These are phyloP conservation scores for Drosophila neocordata DNA, from an alignment of 1,140 invertebrate species.

Conservation along the genomic window DNA sequence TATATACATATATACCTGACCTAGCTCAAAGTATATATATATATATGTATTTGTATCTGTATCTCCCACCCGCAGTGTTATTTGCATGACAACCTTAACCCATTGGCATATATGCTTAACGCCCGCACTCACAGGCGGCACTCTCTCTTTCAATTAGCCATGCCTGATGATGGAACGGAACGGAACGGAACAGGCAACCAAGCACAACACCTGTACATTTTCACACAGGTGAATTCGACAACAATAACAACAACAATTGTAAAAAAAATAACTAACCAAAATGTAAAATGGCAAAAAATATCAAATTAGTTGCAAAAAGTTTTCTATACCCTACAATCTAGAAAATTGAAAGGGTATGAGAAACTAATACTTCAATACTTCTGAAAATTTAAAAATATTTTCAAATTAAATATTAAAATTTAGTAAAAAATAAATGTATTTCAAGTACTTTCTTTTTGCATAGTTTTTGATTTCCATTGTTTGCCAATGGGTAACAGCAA, in stretches of 20 bases:
- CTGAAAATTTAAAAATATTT: too few relatives aligned
- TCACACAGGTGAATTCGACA: slow-evolving; percentile 38
- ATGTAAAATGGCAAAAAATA: slow-evolving; percentile 60
- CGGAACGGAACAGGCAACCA: slow-evolving; percentile 1
- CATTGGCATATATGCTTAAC: slow-evolving; percentile 61
- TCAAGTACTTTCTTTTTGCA: too few relatives aligned
- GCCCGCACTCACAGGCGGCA: slow-evolving; percentile 13
- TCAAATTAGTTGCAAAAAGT: slow-evolving; percentile 56
- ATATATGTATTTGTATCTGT: not conserved
- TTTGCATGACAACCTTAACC: slow-evolving; percentile 75
- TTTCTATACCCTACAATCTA: not conserved
- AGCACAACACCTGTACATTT: slow-evolving; percentile 47
- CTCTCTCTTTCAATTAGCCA: slow-evolving; percentile 67
- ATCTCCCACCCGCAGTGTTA: slow-evolving; percentile 6
- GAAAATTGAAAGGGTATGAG: too few relatives aligned
- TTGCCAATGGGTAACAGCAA: not conserved
- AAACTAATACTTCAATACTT: too few relatives aligned
- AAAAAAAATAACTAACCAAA: not conserved
- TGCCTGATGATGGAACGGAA: slow-evolving; percentile 1
- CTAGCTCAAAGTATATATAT: slow-evolving; percentile 40
- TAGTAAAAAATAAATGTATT: too few relatives aligned
- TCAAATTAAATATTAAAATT: too few relatives aligned
- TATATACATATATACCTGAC: slow-evolving; percentile 21
- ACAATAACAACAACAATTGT: not conserved
- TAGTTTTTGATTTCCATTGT: not conserved